Evolutionary conservation across 2,888 invertebrate species (phyloP), one percentile per base, ranked within the genome.

Genomic region (Osedax frankpressi): DNA sequence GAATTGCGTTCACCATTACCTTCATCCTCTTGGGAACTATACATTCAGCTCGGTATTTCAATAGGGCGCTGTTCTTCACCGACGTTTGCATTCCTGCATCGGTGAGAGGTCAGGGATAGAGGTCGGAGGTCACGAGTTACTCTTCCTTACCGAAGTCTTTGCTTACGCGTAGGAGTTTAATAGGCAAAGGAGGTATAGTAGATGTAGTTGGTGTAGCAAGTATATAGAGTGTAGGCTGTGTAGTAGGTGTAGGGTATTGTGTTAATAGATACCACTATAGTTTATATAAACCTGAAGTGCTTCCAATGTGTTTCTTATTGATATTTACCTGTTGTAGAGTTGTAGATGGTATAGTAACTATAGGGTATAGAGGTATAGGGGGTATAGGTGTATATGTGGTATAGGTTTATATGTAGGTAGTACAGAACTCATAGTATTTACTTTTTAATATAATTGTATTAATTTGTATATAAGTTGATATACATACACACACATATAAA

Each of bases 71-170:
- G 0, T 95, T 97, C 76, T 89, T 85, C 0, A 89, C 89, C 73
- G 90, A 88, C 73, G 87, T 87, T 83, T 89, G 89, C 98, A 99
- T 99, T 1, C 93, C 98, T 71, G 87, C 0, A 44, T 44, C 44
- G 44, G 6, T 6, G 44, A 11, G 44, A 19, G 6, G 19, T 6
- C 19, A 19, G 44, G 6, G 44, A 44, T 44, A 44, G 44, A 11
- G 19, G 44, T 44, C 11, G 44, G 6, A 44, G n/a, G n/a, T n/a
- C n/a, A n/a, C n/a, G n/a, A n/a, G n/a, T n/a, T n/a, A n/a, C n/a
- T n/a, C n/a, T n/a, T n/a, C n/a, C n/a, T n/a, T n/a, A n/a, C n/a
- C n/a, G n/a, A n/a, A n/a, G n/a, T n/a, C n/a, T n/a, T n/a, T n/a
- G n/a, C n/a, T n/a, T n/a, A n/a, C n/a, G n/a, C n/a, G n/a, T n/a